phyloP scores from a whole-genome alignment of 2,888 invertebrate genomes.

The Bembecia ichneumoniformis region DNA sequence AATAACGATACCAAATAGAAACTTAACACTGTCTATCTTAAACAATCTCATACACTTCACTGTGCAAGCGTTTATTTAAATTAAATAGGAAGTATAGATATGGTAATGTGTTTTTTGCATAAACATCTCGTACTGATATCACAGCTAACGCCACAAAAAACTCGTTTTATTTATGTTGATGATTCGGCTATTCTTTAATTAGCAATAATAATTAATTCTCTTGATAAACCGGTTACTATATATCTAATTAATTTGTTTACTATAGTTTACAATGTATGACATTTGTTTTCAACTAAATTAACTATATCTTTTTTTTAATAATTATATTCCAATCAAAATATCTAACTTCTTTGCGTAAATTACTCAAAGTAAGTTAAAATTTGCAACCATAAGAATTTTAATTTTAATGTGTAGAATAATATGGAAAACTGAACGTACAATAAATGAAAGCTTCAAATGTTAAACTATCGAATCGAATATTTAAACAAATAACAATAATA shows the following conservation, averaged over 20 bases:
- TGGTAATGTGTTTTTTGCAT: constrained; percentile 20
- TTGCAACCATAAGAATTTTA: too few species aligned
- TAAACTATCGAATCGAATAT: too few species aligned
- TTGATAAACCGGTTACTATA: constrained; percentile 4
- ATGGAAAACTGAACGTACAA: too few species aligned
- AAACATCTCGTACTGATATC: constrained; percentile 13
- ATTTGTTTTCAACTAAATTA: not conserved
- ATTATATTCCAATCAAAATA: too few species aligned
- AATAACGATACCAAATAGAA: not conserved
- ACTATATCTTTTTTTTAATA: too few species aligned
- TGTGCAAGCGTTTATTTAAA: constrained; percentile 11
- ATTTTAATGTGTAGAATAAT: too few species aligned
- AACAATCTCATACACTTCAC: constrained; percentile 12
- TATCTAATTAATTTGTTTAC: constrained; percentile 9
- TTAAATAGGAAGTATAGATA: constrained; percentile 19
- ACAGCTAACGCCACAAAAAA: constrained; percentile 10
- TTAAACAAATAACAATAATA: too few species aligned
- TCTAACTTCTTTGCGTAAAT: too few species aligned
- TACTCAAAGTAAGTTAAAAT: too few species aligned
- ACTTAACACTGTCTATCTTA: constrained; percentile 3
- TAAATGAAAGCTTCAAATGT: too few species aligned
- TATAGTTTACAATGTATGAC: constrained; percentile 6
- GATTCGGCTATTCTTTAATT: constrained; percentile 7
- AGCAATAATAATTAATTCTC: constrained; percentile 5
- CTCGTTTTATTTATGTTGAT: constrained; percentile 13